These are phyloP conservation scores for Callimorpha dominula DNA, from an alignment of 2,888 invertebrate species.

Conservation along the genomic window DNA sequence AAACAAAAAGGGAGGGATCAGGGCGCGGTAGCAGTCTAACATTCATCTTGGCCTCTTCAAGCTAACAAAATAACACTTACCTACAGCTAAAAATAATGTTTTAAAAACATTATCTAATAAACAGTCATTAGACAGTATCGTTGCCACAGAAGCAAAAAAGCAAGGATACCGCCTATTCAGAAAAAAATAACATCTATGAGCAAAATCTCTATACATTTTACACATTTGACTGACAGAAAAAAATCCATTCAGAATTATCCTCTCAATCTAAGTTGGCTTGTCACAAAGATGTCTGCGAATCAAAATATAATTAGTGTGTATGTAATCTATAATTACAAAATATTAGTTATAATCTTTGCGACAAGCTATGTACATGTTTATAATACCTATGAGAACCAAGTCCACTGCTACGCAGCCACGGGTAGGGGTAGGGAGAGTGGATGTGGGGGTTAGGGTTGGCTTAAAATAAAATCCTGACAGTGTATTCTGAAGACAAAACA, in stretches of 20 bases:
- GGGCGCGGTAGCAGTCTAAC: constrained; percentile 86
- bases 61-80: constrained; percentile 86
- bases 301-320: constrained; percentile 57
- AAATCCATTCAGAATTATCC: constrained; percentile 68
- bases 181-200: constrained; percentile 81
- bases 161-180: constrained; percentile 83
- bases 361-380: constrained; percentile 79
- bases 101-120: constrained; percentile 76
- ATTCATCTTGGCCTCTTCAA: constrained; percentile 86
- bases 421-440: constrained; percentile 46
- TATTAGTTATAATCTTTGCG: constrained; percentile 78
- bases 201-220: constrained; percentile 82
- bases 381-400: constrained; percentile 84
- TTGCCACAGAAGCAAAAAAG: constrained; percentile 60
- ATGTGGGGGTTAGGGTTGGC: constrained; percentile 30
- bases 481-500: constrained; percentile 25
- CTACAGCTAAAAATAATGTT: constrained; percentile 81
- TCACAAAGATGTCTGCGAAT: constrained; percentile 76
- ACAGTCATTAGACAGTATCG: constrained; percentile 81
- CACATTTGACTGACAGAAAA: constrained; percentile 73
- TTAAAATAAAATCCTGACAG: constrained; percentile 35
- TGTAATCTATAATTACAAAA: constrained; percentile 58
- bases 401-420: constrained; percentile 85
- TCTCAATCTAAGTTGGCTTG: constrained; percentile 72
- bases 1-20: constrained; percentile 78